These are phyloP conservation scores for Picus viridis DNA, from an alignment of 2,797 vertebrate genomes.

Conservation along the genomic window DNA sequence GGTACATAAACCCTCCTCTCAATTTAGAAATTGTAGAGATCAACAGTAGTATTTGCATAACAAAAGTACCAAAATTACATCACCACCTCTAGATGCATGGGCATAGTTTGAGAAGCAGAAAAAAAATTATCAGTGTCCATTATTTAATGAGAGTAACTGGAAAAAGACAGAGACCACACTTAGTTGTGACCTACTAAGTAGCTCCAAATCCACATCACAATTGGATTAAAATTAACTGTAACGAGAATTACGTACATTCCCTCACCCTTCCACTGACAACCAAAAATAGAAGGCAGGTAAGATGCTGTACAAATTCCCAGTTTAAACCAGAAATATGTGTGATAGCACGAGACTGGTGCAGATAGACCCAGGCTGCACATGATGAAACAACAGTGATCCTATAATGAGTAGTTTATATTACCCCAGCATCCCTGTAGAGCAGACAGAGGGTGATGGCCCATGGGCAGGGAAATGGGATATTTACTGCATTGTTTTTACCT, in stretches of 20 bases:
- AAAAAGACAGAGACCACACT: neutral
- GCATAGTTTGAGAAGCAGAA: neutral
- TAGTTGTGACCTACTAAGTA: constrained; percentile 20
- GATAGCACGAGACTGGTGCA: neutral
- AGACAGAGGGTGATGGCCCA: neutral
- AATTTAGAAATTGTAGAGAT: neutral
- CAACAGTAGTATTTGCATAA: neutral
- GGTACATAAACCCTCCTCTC: neutral
- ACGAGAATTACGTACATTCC: constrained; percentile 38
- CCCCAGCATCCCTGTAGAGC: neutral
- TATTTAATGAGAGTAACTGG: neutral
- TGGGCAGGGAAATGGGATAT: neutral
- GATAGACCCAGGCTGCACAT: neutral
- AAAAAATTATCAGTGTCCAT: neutral
- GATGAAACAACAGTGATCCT: neutral
- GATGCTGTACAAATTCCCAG: neutral
- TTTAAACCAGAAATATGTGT: neutral
- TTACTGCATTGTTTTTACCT: neutral
- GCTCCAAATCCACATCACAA: constrained; percentile 58
- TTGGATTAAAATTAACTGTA: constrained; percentile 63
- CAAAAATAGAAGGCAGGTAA: constrained; percentile 53
- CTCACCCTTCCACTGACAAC: constrained; percentile 39
- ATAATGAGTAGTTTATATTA: neutral
- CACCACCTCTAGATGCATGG: neutral
- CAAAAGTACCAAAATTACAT: neutral